Evolutionary conservation across 2,797 vertebrate species (phyloP).

Genomic region (Siniperca obscura): DNA sequence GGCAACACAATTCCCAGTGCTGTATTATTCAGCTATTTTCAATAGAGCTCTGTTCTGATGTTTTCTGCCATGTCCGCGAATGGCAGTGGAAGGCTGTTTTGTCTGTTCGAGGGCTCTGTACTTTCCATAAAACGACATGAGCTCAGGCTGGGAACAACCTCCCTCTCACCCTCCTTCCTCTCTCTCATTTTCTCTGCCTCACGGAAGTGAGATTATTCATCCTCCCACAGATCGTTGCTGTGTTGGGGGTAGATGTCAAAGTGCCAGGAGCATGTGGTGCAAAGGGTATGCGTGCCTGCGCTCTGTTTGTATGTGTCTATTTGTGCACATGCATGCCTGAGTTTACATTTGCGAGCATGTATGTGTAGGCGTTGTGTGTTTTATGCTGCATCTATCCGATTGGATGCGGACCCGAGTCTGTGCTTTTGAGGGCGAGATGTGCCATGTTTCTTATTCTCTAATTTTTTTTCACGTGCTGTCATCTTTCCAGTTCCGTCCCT

Average conservation of each 20-base stretch:
- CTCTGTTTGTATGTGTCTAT: constrained; percentile 48
- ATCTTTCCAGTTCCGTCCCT: constrained; percentile 29
- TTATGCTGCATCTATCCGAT: constrained; percentile 27
- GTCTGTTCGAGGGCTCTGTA: constrained; percentile 64
- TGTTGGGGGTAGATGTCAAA: constrained; percentile 79
- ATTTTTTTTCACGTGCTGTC: constrained; percentile 48
- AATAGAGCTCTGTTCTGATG: constrained; percentile 51
- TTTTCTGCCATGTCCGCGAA: constrained; percentile 52
- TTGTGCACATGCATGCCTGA: constrained; percentile 44
- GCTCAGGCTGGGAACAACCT: constrained; percentile 68
- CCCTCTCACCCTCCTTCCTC: constrained; percentile 62
- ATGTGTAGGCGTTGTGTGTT: constrained; percentile 58
- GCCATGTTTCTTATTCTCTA: constrained; percentile 23
- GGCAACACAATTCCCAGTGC: constrained; percentile 34
- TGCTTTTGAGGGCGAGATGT: constrained; percentile 19
- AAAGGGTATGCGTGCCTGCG: constrained; percentile 62
- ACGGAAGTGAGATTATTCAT: constrained; percentile 82
- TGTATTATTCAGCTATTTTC: constrained; percentile 59
- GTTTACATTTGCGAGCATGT: constrained; percentile 54
- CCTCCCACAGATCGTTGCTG: constrained; percentile 78
- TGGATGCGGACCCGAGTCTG: constrained; percentile 22
- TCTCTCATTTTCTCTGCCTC: constrained; percentile 61
- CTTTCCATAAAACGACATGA: constrained; percentile 68
- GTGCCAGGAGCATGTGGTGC: constrained; percentile 76
- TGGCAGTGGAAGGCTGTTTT: constrained; percentile 65